Base-by-base conservation (phyloP, 2,888 invertebrate genomes). In the Dolichomitus sp. region DNA sequence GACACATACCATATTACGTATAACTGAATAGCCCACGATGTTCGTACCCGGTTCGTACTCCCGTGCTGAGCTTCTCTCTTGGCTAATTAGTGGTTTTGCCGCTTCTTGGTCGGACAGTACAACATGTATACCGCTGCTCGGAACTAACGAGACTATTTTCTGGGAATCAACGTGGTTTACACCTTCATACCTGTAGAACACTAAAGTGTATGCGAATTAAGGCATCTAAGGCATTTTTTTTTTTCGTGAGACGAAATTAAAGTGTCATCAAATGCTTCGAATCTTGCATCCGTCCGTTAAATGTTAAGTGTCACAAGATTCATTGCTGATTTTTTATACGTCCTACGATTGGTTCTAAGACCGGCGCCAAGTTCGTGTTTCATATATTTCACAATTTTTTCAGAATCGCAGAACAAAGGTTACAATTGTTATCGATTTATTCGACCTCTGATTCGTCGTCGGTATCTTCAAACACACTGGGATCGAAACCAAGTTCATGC, bases 11-110 rank as follows among this genome's bases (percentile, higher is more conserved):
- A 17, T n/a, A n/a, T 17, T 23, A 19, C 48, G n/a, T 23, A 66
- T 42, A 45, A 57, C 23, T 42, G 30, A 59, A 59, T 33, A 33
- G 30, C 57, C 57, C 54, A 27, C 27, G 4, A 27, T 14, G 54
- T 54, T 27, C 4, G 54, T 54, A 59, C 57, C 45, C 9, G 30
- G 27, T 75, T 54, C 30, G 33, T 23, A 42, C 50, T 37, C 17
- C 40, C 12, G 59, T 37, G 12, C 70, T 17, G 42, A 76, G 59
- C 76, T 81, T 66, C 57, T 59, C 57, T 61, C 48, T n/a, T 42
- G 54, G 66, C 59, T 76, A 81, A 81, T 81, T 76, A 81, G 81
- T 57, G 81, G 66, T 57, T 66, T 70, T 70, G 59, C 70, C 48
- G 70, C 57, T 70, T 81, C 65, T 80, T 75, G 63, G 63, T 65